A percentile compares a stretch with the other conserved stretches of the same genome.
Evolutionary conservation across 2,888 invertebrate species (phyloP).

Genomic region (Clostera curtula): DNA sequence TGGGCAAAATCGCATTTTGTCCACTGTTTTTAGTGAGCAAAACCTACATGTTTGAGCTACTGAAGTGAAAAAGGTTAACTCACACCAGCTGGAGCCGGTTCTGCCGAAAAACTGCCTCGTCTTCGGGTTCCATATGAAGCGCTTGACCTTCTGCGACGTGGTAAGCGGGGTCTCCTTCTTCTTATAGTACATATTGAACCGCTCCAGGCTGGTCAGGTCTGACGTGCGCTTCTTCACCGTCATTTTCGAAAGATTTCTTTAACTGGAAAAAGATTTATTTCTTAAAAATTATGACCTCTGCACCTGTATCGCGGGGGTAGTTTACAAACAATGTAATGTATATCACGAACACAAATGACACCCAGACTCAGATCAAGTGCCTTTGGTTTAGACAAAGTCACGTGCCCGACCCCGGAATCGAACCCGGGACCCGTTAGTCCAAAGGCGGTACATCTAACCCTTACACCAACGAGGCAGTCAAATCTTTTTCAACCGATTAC

Average conservation of each 20-base stretch:
- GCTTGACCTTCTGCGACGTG: conserved; percentile 73
- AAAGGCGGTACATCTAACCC: no score
- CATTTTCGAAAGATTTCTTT: conserved; percentile 36
- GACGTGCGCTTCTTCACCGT: conserved; percentile 71
- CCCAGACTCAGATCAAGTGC: no score
- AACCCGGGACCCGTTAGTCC: no score
- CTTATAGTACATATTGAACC: conserved; percentile 79
- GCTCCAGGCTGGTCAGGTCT: conserved; percentile 73
- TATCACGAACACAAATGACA: no score
- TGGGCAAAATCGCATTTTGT: no score
- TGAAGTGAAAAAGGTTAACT: conserved; percentile 54
- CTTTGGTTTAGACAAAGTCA: no score
- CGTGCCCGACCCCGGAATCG: no score
- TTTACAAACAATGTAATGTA: neutral
- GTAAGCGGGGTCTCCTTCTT: conserved; percentile 76
- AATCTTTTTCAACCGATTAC: no score
- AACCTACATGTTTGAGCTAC: neutral
- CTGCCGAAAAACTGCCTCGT: conserved; percentile 84
- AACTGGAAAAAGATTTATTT: conserved; percentile 5
- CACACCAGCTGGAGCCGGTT: conserved; percentile 88
- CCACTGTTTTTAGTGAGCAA: no score
- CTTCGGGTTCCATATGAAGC: conserved; percentile 85
- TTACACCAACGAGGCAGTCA: no score
- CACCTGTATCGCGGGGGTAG: neutral
- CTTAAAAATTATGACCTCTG: neutral